Percentiles rank a stretch among this genome's conserved stretches.
phyloP scores from a whole-genome alignment of 2,797 vertebrate genomes.

The Onychomys arenicola region DNA sequence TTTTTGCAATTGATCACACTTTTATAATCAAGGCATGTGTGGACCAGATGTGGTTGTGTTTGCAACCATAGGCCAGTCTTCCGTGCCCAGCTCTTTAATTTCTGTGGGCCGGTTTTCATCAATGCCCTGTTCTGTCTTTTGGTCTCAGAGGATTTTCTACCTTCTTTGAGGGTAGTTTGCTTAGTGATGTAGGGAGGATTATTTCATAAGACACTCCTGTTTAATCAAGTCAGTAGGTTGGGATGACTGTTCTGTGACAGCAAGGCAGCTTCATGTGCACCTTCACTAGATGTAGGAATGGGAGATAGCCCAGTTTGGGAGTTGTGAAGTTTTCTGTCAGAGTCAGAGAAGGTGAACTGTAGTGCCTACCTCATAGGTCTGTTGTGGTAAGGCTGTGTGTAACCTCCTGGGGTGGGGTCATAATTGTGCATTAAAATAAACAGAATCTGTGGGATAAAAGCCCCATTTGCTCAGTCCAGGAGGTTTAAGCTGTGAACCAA shows the following conservation, averaged over 20 bases:
- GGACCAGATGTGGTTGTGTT: background rate
- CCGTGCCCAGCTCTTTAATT: background rate
- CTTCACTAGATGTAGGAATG: background rate
- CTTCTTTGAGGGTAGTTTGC: background rate
- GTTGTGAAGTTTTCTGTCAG: background rate
- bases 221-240: background rate
- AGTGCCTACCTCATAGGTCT: background rate
- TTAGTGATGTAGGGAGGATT: too few relatives aligned
- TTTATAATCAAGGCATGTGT: background rate
- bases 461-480: rapidly evolving
- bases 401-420: background rate
- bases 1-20: background rate
- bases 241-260: background rate
- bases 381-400: background rate
- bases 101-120: background rate
- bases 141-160: background rate
- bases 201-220: background rate
- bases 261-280: too few relatives aligned
- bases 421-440: background rate
- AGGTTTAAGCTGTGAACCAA: background rate
- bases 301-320: background rate
- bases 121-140: background rate
- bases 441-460: background rate
- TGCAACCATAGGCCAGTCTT: background rate
- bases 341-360: background rate